A percentile compares a stretch with the other conserved stretches of the same genome.
These are phyloP conservation scores for Scaptodrosophila lebanonensis DNA, from an alignment of 1,140 invertebrate species.

Conservation along the genomic window DNA sequence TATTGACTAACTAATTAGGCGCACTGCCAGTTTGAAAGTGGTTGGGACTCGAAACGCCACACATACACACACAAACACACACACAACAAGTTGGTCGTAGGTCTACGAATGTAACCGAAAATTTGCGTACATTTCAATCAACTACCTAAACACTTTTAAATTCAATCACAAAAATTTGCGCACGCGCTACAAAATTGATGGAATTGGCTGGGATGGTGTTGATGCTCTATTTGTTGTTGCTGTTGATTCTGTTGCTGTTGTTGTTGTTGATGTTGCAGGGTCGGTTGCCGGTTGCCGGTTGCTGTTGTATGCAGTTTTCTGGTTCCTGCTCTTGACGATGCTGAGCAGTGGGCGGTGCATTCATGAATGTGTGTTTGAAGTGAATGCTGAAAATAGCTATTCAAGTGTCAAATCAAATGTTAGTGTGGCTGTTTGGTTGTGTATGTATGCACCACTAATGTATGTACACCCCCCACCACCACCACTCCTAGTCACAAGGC, in stretches of 20 bases:
- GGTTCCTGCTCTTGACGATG: too few species aligned
- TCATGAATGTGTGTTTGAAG: too few species aligned
- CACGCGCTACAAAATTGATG: conserved; percentile 57
- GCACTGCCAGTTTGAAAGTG: too few species aligned
- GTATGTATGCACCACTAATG: not conserved
- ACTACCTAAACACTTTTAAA: conserved; percentile 54
- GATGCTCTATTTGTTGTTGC: too few species aligned
- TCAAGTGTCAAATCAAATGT: conserved; percentile 71
- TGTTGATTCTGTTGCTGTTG: conserved; percentile 15
- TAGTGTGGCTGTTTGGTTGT: conserved; percentile 7
- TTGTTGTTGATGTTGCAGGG: not conserved
- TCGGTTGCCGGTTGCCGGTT: not conserved
- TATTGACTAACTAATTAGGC: not conserved
- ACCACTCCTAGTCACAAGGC: conserved; percentile 1
- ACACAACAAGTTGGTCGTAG: not conserved
- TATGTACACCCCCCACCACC: too few species aligned
- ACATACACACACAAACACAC: conserved; percentile 4
- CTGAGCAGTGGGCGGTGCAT: too few species aligned
- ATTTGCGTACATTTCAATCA: conserved; percentile 50
- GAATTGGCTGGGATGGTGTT: too few species aligned
- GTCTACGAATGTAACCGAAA: not conserved
- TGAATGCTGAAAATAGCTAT: conserved; percentile 66
- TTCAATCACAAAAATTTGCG: conserved; percentile 45
- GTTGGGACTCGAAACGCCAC: not conserved
- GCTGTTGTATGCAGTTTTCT: too few species aligned